phyloP scores from a whole-genome alignment of 2,888 invertebrate species.

The Apodemia mormo region DNA sequence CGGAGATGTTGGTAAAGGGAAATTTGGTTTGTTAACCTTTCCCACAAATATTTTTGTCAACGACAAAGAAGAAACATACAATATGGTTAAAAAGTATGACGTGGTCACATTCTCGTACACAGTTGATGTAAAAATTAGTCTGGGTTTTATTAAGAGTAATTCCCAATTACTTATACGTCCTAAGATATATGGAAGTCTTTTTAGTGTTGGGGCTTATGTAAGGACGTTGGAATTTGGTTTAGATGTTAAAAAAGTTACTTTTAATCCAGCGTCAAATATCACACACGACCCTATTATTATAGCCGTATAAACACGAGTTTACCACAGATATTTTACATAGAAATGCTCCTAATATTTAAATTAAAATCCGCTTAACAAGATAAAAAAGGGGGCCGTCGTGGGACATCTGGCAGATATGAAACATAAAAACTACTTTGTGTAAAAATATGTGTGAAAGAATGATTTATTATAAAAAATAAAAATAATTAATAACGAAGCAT shows the following conservation, averaged over 20 bases:
- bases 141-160: neutral
- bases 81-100: neutral
- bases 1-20: constrained; percentile 8
- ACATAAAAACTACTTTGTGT: too few species aligned
- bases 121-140: neutral
- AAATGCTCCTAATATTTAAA: too few species aligned
- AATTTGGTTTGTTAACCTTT: neutral
- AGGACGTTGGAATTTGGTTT: neutral
- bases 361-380: too few species aligned
- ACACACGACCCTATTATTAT: neutral
- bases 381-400: too few species aligned
- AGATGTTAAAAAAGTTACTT: neutral
- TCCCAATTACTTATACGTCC: constrained; percentile 4
- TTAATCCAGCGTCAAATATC: neutral
- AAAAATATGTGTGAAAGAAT: too few species aligned
- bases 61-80: neutral
- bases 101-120: neutral
- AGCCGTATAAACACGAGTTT: neutral
- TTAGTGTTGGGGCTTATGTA: constrained; percentile 1
- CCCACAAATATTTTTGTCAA: neutral
- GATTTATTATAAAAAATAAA: too few species aligned
- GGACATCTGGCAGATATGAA: too few species aligned
- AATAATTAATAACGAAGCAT: too few species aligned
- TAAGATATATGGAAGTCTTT: neutral
- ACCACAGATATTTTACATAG: neutral